Evolutionary conservation across 2,888 invertebrate genomes (phyloP), one percentile per base, ranked within the genome.

Genomic region (Adela reaumurella): DNA sequence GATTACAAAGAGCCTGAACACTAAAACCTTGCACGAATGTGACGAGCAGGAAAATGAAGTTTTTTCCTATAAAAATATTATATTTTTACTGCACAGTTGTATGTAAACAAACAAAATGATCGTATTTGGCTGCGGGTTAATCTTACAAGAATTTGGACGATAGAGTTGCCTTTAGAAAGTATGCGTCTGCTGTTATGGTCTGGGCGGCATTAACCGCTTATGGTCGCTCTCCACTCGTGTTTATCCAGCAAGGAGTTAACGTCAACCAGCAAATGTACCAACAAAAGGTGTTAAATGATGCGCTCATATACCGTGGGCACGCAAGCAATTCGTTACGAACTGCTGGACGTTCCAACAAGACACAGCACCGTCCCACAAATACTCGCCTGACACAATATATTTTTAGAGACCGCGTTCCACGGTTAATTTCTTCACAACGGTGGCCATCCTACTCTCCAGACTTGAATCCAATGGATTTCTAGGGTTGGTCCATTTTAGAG

Each of bases 151-250:
- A 48, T 45, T 24, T 44, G 11, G 28, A 48, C 28, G 18, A 19
- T 10, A 41, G 48, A 19, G n/a, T 29, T 35, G 46, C 35, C 35
- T 6, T 44, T 19, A 19, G 29, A 35, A 49, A 47, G 24, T 42
- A 16, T n/a, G 46, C 16, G 20, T 5, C 43, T 16, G 17, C n/a
- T 19, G 29, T 46, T 28, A 46, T 46, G 46, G 46, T 53, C 48
- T 49, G 51, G 11, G 19, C 41, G 35, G 45, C 45, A 14, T 19
- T 29, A 17, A 49, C 51, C 43, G 49, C 48, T 35, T 16, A 24
- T 43, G 49, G 41, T 24, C 49, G 43, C 48, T 42, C 52, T 49
- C 63, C 63, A 63, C 59, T 55, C 62, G 63, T 62, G 59, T 59
- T 57, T 58, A 58, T 60, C 58, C 57, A 62, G 8, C 28, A 29